Evolutionary conservation across 2,888 invertebrate genomes (phyloP).

Genomic region (Tuta absoluta): DNA sequence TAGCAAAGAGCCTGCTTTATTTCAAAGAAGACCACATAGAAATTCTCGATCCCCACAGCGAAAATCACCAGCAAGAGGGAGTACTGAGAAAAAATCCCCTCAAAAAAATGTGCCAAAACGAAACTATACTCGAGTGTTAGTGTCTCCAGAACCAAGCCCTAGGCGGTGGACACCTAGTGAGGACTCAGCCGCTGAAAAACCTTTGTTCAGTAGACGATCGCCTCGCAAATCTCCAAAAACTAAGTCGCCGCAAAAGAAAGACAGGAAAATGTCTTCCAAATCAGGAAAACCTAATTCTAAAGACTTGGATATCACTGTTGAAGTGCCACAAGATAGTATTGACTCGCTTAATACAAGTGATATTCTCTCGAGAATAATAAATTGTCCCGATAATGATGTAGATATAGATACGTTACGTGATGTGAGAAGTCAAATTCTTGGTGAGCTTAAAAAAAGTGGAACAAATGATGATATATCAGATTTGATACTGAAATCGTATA

Average conservation of each 20-base stretch:
- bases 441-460: conserved; percentile 72
- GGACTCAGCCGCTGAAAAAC: conserved; percentile 42
- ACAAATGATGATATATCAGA: conserved; percentile 72
- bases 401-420: conserved; percentile 75
- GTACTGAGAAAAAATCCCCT: conserved; percentile 34
- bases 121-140: conserved; percentile 66
- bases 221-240: conserved; percentile 46
- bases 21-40: conserved; percentile 67
- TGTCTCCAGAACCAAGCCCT: conserved; percentile 60
- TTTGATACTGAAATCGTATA: conserved; percentile 69
- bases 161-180: conserved; percentile 45
- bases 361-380: conserved; percentile 69
- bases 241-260: conserved; percentile 59
- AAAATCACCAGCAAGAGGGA: conserved; percentile 23
- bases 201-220: conserved; percentile 59
- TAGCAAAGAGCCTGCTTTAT: conserved; percentile 69
- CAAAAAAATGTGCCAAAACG: conserved; percentile 43
- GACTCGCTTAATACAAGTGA: conserved; percentile 68
- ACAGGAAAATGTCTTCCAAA: conserved; percentile 58
- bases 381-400: conserved; percentile 69
- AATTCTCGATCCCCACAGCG: conserved; percentile 41
- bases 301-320: conserved; percentile 70
- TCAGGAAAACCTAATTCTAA: conserved; percentile 46
- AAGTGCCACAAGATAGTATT: conserved; percentile 70
- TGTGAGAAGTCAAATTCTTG: conserved; percentile 71